Conservation (phyloP, 35 echinoderm and acorn worm species). For the Heliocidaris erythrogramma region DNA sequence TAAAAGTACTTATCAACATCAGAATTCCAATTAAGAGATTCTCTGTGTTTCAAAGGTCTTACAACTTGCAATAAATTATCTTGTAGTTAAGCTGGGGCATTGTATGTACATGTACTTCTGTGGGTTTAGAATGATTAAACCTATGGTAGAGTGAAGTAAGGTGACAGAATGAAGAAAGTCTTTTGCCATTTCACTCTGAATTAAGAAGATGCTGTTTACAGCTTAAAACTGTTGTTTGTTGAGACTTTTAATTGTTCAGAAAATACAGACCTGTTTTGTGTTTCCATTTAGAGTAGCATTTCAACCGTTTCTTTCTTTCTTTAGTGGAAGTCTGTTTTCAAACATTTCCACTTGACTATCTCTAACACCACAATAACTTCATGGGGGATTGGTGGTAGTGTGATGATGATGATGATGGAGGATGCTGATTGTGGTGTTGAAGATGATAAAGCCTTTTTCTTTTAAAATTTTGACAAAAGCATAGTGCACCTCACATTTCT, state of each 20-base stretch:
- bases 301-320: not conserved
- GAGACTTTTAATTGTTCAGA: conserved; percentile 4
- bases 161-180: not conserved
- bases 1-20: no score
- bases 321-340: not conserved
- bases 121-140: not conserved
- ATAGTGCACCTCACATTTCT: no score
- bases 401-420: no score
- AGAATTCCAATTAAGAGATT: not conserved
- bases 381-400: no score
- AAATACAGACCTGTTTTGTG: not conserved
- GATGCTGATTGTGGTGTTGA: no score
- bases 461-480: no score
- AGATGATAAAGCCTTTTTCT: no score
- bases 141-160: not conserved
- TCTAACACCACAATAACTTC: no score
- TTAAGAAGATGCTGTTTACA: not conserved
- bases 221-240: not conserved
- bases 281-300: not conserved
- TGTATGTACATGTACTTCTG: not conserved
- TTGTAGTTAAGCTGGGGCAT: not conserved
- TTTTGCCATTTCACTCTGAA: conserved; percentile 3
- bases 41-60: not conserved
- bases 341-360: no score
- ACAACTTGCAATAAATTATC: no score